Conservation (phyloP, 2,113 vertebrate genomes). For the Gymnogyps californianus region DNA sequence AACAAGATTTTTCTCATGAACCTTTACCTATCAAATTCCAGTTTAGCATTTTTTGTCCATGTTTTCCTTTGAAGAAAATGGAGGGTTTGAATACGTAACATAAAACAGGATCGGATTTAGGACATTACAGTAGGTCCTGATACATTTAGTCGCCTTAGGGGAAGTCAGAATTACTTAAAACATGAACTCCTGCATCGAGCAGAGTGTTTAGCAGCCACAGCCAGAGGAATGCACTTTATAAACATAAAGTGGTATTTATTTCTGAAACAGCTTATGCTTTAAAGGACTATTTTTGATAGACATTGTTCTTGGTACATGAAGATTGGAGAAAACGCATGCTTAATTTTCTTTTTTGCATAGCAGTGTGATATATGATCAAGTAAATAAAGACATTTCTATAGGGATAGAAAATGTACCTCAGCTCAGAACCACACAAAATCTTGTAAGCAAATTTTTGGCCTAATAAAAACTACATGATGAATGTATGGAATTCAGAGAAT, state of each 20-base stretch:
- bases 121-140: background rate
- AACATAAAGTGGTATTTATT: slow-evolving; percentile 18
- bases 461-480: background rate
- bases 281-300: background rate
- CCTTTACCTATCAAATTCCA: background rate
- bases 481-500: slow-evolving; percentile 44
- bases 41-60: background rate
- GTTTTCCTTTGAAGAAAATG: background rate
- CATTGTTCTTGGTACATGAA: background rate
- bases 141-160: background rate
- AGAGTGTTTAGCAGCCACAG: background rate
- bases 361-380: background rate
- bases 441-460: background rate
- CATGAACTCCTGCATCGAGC: background rate
- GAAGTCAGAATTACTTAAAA: slow-evolving; percentile 10
- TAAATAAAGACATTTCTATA: background rate
- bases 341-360: background rate
- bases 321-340: background rate
- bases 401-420: background rate
- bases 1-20: background rate
- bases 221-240: slow-evolving; percentile 14
- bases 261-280: background rate
- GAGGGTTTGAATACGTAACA: background rate
- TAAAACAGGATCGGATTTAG: background rate
- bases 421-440: background rate